phyloP scores from a whole-genome alignment of 2,888 invertebrate species.

The Stegana nigrithorax region DNA sequence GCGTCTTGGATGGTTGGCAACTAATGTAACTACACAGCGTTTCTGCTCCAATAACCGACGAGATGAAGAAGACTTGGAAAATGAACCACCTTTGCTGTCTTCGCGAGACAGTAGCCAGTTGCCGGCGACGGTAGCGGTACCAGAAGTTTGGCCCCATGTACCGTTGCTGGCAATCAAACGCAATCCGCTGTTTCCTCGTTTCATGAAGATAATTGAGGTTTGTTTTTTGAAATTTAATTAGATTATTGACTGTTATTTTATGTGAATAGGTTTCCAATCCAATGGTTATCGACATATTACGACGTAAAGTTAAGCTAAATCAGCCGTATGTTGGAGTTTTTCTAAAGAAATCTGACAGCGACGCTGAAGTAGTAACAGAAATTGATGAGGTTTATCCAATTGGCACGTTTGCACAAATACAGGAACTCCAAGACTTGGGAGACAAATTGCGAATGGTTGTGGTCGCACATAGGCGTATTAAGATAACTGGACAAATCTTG shows the following conservation, averaged over 20 bases:
- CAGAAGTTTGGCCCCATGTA: slow-evolving; percentile 96
- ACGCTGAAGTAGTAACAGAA: slow-evolving; percentile 84
- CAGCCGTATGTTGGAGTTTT: slow-evolving; percentile 99
- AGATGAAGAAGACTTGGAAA: slow-evolving; percentile 40
- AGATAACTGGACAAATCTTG: slow-evolving; percentile 81
- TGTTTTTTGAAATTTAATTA: background rate
- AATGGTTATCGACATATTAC: slow-evolving; percentile 85
- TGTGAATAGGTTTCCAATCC: slow-evolving; percentile 83
- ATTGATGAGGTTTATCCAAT: slow-evolving; percentile 88
- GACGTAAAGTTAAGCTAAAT: slow-evolving; percentile 93
- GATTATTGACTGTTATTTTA: background rate
- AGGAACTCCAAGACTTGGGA: slow-evolving; percentile 96
- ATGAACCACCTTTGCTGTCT: slow-evolving; percentile 27
- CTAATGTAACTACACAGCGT: slow-evolving; percentile 29
- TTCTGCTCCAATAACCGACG: slow-evolving; percentile 41
- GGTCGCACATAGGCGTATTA: slow-evolving; percentile 92
- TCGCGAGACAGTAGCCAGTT: slow-evolving; percentile 67
- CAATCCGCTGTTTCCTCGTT: slow-evolving; percentile 97
- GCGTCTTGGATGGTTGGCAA: background rate
- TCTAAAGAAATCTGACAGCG: slow-evolving; percentile 91
- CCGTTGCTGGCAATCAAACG: slow-evolving; percentile 94
- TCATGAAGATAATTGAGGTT: slow-evolving; percentile 97
- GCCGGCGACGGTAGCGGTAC: slow-evolving; percentile 91
- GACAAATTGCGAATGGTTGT: slow-evolving; percentile 90
- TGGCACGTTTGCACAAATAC: slow-evolving; percentile 98